Percentiles rank a stretch among this genome's conserved stretches.
These are phyloP conservation scores for Perca flavescens DNA, from an alignment of 2,113 vertebrate genomes.

Conservation along the genomic window DNA sequence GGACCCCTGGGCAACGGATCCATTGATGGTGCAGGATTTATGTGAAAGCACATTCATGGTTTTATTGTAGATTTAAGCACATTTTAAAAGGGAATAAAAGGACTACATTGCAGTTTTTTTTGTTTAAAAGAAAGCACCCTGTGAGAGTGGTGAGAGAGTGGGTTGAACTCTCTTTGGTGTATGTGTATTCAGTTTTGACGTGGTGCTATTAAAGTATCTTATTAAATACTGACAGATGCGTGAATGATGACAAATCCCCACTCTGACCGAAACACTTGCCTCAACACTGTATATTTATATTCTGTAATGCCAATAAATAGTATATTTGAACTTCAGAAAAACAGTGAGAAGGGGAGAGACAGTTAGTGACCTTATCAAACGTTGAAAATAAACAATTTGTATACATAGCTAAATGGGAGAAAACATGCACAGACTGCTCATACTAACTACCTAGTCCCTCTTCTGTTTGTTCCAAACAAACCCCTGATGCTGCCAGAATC, in stretches of 20 bases:
- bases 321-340: conserved; percentile 4
- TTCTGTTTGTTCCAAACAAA: conserved; percentile 53
- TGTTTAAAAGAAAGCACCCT: conserved; percentile 42
- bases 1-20: conserved; percentile 62
- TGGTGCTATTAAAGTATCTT: conserved; percentile 3
- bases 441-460: conserved; percentile 18
- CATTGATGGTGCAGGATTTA: conserved; percentile 67
- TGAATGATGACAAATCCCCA: conserved; percentile 17
- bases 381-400: conserved; percentile 29
- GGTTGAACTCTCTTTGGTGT: conserved; percentile 38
- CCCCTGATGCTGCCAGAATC: conserved; percentile 15
- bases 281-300: background rate
- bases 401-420: conserved; percentile 41
- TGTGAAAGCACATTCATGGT: conserved; percentile 66
- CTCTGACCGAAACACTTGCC: conserved; percentile 3
- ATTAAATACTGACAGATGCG: conserved; percentile 42
- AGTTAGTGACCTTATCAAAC: conserved; percentile 23
- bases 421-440: conserved; percentile 42
- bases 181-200: conserved; percentile 36
- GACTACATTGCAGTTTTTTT: conserved; percentile 45
- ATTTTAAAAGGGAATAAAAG: conserved; percentile 69
- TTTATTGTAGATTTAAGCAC: conserved; percentile 69
- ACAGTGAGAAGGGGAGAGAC: background rate
- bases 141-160: conserved; percentile 31
- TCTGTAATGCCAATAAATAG: background rate